phyloP scores from a whole-genome alignment of 2,797 vertebrate genomes.

The Characodon lateralis region DNA sequence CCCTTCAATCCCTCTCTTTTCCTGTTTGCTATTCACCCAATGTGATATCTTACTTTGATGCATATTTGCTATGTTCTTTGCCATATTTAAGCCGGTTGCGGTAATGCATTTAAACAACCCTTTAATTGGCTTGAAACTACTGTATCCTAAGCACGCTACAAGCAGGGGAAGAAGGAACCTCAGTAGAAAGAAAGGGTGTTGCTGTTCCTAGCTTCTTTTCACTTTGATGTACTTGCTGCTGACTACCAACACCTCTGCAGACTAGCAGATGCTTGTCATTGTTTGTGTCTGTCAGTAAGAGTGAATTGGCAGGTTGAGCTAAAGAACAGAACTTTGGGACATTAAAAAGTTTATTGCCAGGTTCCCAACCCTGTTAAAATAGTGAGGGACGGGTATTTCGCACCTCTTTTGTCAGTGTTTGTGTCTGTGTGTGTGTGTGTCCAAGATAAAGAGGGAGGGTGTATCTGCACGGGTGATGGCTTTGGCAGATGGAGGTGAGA shows the following conservation, averaged over 20 bases:
- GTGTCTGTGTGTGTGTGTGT: slow-evolving; percentile 7
- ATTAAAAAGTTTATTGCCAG: slow-evolving; percentile 61
- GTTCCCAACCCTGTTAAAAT: slow-evolving; percentile 70
- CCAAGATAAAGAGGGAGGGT: slow-evolving; percentile 16
- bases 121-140: neutral
- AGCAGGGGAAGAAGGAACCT: neutral
- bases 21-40: neutral
- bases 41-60: slow-evolving; percentile 5
- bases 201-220: slow-evolving; percentile 35
- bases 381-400: slow-evolving; percentile 61
- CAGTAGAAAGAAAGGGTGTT: slow-evolving; percentile 16
- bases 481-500: slow-evolving; percentile 75
- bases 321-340: slow-evolving; percentile 55
- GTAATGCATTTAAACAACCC: slow-evolving; percentile 8
- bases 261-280: slow-evolving; percentile 54
- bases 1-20: neutral
- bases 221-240: slow-evolving; percentile 27
- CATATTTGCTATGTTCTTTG: slow-evolving; percentile 1
- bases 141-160: neutral
- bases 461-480: slow-evolving; percentile 65
- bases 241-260: slow-evolving; percentile 44
- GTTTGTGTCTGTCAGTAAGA: slow-evolving; percentile 10
- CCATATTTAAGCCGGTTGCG: neutral
- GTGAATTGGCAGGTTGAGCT: slow-evolving; percentile 18
- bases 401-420: slow-evolving; percentile 49